These are phyloP conservation scores for Passer domesticus DNA, from an alignment of 2,113 vertebrate species.

Conservation along the genomic window DNA sequence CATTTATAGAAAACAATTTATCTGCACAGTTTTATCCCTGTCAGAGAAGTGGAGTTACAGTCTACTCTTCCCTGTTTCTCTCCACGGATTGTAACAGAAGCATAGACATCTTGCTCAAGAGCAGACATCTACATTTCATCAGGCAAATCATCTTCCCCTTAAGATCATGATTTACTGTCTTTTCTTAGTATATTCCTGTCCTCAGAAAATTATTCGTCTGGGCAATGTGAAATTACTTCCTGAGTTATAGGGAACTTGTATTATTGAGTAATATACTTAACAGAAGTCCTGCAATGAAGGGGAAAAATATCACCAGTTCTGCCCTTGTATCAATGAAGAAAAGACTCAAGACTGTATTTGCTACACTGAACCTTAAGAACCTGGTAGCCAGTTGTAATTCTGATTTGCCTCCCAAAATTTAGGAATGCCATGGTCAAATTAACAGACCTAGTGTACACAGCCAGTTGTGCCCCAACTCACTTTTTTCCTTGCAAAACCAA, in stretches of 20 bases:
- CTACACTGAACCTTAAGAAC: background rate
- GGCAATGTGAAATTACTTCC: background rate
- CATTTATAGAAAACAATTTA: background rate
- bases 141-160: background rate
- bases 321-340: background rate
- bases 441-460: background rate
- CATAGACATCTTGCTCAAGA: background rate
- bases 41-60: background rate
- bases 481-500: background rate
- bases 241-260: background rate
- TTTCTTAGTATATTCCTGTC: background rate
- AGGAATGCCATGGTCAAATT: background rate
- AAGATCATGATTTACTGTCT: background rate
- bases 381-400: background rate
- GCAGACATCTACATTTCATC: background rate
- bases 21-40: background rate
- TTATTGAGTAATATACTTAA: background rate
- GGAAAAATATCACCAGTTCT: background rate
- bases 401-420: background rate
- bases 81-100: background rate
- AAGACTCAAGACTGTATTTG: background rate
- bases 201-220: background rate
- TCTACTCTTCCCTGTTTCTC: background rate
- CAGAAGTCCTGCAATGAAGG: background rate
- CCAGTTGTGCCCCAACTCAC: background rate